Evolutionary conservation across 2,888 invertebrate genomes (phyloP), one percentile per base, ranked within the genome.

Genomic region (Polydrusus pterygomalis): DNA sequence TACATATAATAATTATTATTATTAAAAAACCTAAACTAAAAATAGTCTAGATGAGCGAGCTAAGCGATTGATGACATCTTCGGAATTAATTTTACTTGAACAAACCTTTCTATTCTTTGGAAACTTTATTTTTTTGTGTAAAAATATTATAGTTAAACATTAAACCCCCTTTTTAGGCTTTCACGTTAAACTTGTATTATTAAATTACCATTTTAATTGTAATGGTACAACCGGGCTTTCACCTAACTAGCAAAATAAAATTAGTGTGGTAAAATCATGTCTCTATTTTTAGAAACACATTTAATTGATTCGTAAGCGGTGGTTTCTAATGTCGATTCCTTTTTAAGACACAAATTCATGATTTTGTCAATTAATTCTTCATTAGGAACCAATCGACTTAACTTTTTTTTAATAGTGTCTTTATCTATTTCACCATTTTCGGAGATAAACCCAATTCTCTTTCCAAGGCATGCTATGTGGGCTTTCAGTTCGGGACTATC

Each of bases 371-470:
- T 43, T 30, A 56, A 34, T 0, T 11, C 43, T 13, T 25, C 15
- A 49, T 79, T 65, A 8, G 10, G 17, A 2, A 77, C n/a, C 0
- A 54, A 5, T 43, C 5, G 11, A 10, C 5, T 17, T 49, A 77
- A 47, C 47, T 72, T 45, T 3, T 70, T 13, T 2, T 47, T 63
- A 11, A 79, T 63, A 60, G 64, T 76, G 9, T 70, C 74, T 20
- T 75, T 78, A 13, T 81, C 70, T 10, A 79, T 73, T 43, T 79
- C 70, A 6, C 82, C 83, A 11, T 77, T 70, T 1, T 77, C 78
- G 54, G 79, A 78, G 20, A 80, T 70, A 74, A 81, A 78, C 1
- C 80, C 74, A 1, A 81, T 30, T 47, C 80, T 81, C 49, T 79
- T 79, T 20, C 49, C 76, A 13, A 82, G 51, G 62, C 83, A 83